Evolutionary conservation across 2,113 vertebrate genomes (phyloP).

Genomic region (Hydrochoerus hydrochaeris): DNA sequence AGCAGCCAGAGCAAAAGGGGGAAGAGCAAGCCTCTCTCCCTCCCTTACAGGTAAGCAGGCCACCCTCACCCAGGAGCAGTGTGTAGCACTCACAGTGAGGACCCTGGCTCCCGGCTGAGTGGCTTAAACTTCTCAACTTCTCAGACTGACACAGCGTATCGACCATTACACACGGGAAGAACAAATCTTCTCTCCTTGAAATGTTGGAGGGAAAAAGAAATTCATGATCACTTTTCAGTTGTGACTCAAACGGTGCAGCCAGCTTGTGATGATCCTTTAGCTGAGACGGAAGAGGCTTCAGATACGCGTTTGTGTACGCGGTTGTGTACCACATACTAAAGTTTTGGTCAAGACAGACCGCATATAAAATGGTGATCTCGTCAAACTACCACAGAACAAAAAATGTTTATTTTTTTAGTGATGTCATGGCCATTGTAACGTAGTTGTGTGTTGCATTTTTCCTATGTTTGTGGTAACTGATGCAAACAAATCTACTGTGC

Average conservation of each 20-base stretch:
- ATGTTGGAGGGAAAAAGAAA: background rate
- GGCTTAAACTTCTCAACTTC: too few species aligned
- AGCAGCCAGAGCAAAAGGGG: too few species aligned
- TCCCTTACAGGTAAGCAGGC: too few species aligned
- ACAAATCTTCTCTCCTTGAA: background rate
- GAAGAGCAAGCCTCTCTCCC: too few species aligned
- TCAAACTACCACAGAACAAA: background rate
- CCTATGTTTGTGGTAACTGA: background rate
- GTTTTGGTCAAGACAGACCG: background rate
- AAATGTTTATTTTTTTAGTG: background rate
- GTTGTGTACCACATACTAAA: background rate
- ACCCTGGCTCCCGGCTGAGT: too few species aligned
- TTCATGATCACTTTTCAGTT: background rate
- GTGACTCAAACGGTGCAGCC: background rate
- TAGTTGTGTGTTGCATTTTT: background rate
- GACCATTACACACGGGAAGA: background rate
- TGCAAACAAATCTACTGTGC: background rate
- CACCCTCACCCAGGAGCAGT: too few species aligned
- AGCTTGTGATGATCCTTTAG: background rate
- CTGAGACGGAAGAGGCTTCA: background rate
- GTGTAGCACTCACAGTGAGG: too few species aligned
- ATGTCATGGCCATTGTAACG: background rate
- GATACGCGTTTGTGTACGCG: background rate
- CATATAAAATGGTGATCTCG: background rate
- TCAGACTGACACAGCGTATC: too few species aligned